These are phyloP conservation scores for Leptopilina clavipes DNA, from an alignment of 1,140 invertebrate species.

Conservation along the genomic window DNA sequence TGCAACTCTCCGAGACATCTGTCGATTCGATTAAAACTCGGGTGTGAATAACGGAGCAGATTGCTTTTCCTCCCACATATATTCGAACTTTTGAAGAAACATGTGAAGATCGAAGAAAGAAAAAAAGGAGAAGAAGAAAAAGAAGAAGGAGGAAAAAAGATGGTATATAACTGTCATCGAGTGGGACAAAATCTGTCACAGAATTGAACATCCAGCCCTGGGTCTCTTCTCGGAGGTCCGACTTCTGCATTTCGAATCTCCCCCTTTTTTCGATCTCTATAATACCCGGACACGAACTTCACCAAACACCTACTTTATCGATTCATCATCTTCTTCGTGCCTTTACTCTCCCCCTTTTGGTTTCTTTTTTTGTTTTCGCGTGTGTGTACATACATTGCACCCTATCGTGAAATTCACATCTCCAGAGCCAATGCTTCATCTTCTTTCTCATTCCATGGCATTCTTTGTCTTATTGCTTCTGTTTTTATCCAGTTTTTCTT, in stretches of 20 bases:
- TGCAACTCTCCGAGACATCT: background rate
- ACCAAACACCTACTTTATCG: slow-evolving; percentile 34
- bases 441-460: slow-evolving; percentile 11
- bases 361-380: slow-evolving; percentile 1
- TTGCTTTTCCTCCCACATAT: slow-evolving; percentile 11
- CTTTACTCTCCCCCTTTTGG: background rate
- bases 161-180: slow-evolving; percentile 1
- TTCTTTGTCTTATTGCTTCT: slow-evolving; percentile 2
- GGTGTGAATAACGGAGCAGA: slow-evolving; percentile 4
- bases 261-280: slow-evolving; percentile 21
- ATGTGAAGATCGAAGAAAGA: background rate
- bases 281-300: slow-evolving; percentile 26
- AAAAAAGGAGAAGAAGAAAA: too few species aligned
- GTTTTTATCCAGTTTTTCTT: background rate
- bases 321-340: background rate
- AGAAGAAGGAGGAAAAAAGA: background rate
- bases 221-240: slow-evolving; percentile 5
- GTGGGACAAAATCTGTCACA: slow-evolving; percentile 15
- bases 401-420: slow-evolving; percentile 34
- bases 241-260: slow-evolving; percentile 30
- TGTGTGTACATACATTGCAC: background rate
- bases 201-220: background rate
- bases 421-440: slow-evolving; percentile 19
- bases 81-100: background rate
- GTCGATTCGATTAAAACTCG: slow-evolving; percentile 22